Evolutionary conservation across 2,888 invertebrate species (phyloP).

Genomic region (Myathropa florea): DNA sequence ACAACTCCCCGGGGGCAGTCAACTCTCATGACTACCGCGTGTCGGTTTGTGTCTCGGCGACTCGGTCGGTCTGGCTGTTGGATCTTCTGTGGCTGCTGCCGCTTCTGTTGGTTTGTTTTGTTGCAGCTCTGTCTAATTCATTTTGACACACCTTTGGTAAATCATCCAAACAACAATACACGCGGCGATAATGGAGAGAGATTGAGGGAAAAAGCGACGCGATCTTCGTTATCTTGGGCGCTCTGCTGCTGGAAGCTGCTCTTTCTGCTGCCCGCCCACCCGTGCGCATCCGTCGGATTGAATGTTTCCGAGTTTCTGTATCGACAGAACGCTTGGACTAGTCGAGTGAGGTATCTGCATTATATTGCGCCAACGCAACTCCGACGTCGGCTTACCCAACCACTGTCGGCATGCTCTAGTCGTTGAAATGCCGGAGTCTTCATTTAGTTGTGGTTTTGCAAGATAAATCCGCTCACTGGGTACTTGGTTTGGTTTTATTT

Average conservation of each 20-base stretch:
- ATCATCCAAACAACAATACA: slow-evolving; percentile 62
- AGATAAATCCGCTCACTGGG: not conserved
- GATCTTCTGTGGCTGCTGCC: slow-evolving; percentile 22
- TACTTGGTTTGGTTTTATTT: not conserved
- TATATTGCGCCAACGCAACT: slow-evolving; percentile 40
- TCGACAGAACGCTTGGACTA: not conserved
- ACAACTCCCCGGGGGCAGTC: slow-evolving; percentile 50
- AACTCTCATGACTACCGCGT: slow-evolving; percentile 58
- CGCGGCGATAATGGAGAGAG: slow-evolving; percentile 6
- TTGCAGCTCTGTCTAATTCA: slow-evolving; percentile 60
- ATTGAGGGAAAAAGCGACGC: not conserved
- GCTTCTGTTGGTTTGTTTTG: slow-evolving; percentile 30
- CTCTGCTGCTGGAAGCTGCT: too few relatives aligned
- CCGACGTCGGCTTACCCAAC: slow-evolving; percentile 43
- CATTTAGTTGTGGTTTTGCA: slow-evolving; percentile 25
- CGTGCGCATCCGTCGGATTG: slow-evolving; percentile 39
- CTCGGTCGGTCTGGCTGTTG: slow-evolving; percentile 12
- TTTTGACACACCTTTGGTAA: slow-evolving; percentile 65
- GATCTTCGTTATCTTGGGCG: slow-evolving; percentile 18
- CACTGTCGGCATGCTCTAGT: slow-evolving; percentile 42
- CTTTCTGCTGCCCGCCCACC: slow-evolving; percentile 21
- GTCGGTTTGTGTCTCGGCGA: not conserved
- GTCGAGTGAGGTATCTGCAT: not conserved
- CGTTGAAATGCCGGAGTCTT: slow-evolving; percentile 13
- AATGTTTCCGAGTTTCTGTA: not conserved